Evolutionary conservation across 2,113 vertebrate genomes (phyloP).

Genomic region (Thunnus thynnus): DNA sequence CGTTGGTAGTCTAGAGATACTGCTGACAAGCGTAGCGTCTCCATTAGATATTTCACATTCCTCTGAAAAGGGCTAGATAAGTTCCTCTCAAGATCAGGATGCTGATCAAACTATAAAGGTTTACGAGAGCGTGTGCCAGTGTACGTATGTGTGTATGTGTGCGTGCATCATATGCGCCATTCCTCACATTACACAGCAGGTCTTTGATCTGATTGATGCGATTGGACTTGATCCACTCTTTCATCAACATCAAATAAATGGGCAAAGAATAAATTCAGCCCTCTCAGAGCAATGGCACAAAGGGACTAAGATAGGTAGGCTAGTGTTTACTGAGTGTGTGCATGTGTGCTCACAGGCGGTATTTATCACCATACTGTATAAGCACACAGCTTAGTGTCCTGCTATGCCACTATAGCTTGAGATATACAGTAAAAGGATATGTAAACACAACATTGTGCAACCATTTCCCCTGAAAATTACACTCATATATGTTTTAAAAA

Average conservation of each 20-base stretch:
- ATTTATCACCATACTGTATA: neutral
- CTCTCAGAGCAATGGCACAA: slow-evolving; percentile 30
- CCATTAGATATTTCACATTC: slow-evolving; percentile 59
- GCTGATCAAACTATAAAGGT: slow-evolving; percentile 67
- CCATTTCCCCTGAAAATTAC: neutral
- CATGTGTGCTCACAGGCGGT: slow-evolving; percentile 7
- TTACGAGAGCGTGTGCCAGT: slow-evolving; percentile 30
- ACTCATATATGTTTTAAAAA: neutral
- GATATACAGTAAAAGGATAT: neutral
- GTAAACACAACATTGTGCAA: slow-evolving; percentile 6
- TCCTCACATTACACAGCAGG: slow-evolving; percentile 56
- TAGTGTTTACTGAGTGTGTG: slow-evolving; percentile 27
- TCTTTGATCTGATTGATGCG: slow-evolving; percentile 75
- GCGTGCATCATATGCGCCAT: slow-evolving; percentile 26
- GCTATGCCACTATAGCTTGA: slow-evolving; percentile 2
- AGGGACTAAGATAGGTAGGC: slow-evolving; percentile 20
- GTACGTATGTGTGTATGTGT: neutral
- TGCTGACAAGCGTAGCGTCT: slow-evolving; percentile 51
- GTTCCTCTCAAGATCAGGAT: slow-evolving; percentile 60
- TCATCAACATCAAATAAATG: slow-evolving; percentile 75
- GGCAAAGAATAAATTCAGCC: slow-evolving; percentile 55
- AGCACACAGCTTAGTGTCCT: neutral
- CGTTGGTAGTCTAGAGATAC: slow-evolving; percentile 29
- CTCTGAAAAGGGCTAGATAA: slow-evolving; percentile 58
- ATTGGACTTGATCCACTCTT: slow-evolving; percentile 71